Evolutionary conservation across 2,797 vertebrate species (phyloP).

Genomic region (Tympanoctomys barrerae): DNA sequence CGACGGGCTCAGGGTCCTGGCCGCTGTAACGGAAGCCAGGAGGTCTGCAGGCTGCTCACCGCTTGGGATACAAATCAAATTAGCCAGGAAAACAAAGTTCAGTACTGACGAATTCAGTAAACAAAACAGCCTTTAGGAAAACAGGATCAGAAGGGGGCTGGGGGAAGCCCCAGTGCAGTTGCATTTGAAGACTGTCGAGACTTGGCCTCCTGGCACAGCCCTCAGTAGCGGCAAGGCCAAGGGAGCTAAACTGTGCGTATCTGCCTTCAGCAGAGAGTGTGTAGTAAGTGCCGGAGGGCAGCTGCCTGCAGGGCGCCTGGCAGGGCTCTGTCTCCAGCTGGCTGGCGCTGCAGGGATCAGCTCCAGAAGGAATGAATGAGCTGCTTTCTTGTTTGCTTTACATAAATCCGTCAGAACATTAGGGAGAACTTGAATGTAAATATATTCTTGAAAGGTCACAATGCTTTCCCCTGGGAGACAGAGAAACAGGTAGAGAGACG

Average conservation of each 20-base stretch:
- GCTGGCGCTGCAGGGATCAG: background rate
- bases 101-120: slow-evolving; percentile 56
- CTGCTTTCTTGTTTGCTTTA: background rate
- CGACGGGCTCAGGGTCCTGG: background rate
- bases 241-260: background rate
- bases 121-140: slow-evolving; percentile 58
- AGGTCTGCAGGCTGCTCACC: background rate
- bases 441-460: background rate
- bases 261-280: background rate
- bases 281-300: background rate
- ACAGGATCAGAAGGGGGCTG: slow-evolving; percentile 35
- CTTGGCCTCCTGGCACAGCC: background rate
- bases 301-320: background rate
- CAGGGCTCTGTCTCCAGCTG: background rate
- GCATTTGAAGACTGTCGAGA: background rate
- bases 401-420: background rate
- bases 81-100: slow-evolving; percentile 59
- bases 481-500: background rate
- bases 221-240: background rate
- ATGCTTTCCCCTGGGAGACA: background rate
- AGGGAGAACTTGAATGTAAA: background rate
- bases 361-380: background rate
- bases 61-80: slow-evolving; percentile 63
- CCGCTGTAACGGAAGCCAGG: slow-evolving; percentile 16
- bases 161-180: background rate